Base-by-base conservation (phyloP, 2,113 vertebrate species). In the Dascyllus trimaculatus region DNA sequence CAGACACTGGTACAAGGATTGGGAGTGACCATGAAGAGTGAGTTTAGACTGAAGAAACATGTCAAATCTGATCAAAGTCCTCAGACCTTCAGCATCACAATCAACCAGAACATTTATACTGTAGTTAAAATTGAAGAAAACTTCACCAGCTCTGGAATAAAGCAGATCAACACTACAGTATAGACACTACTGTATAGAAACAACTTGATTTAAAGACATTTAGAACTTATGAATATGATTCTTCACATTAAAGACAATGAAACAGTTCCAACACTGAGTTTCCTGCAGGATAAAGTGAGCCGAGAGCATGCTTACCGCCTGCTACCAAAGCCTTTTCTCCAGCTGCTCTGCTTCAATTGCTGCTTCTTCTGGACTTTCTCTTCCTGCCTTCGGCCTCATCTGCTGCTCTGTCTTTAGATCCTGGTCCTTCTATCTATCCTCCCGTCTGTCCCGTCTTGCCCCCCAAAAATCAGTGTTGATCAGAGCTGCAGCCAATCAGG, bases 1-100 rank as follows among this genome's bases (percentile, higher is more conserved):
- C 4, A 70, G 92, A 95, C 95, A 94, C 95, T 95, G 95, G 94
- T 95, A 95, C 95, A 95, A 95, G 95, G 95, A 95, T 95, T 95
- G 95, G 95, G 95, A 95, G 95, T 94, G 85, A 91, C 88, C 77
- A 84, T 46, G 11, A 46, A 9, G 4, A 35, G 14, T 35, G 35
- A 35, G 4, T 5, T 35, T 9, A 40, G 38, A 40, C 38, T 9
- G 38, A 8, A 9, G 38, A 40, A 40, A 9, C 38, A 9, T 9
- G 8, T 40, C 8, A 2, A 29, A 2, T 2, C 26, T 29, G 3
- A n/a, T 29, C 3, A 29, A 29, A 29, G 26, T 29, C 26, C 2
- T 29, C 26, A 29, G 26, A 29, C 3, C 26, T 29, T 29, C 26
- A n/a, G n/a, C n/a, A n/a, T n/a, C n/a, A n/a, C n/a, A n/a, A n/a